These are phyloP conservation scores for Pelodytes ibericus DNA, from an alignment of 2,797 vertebrate species.

Conservation along the genomic window DNA sequence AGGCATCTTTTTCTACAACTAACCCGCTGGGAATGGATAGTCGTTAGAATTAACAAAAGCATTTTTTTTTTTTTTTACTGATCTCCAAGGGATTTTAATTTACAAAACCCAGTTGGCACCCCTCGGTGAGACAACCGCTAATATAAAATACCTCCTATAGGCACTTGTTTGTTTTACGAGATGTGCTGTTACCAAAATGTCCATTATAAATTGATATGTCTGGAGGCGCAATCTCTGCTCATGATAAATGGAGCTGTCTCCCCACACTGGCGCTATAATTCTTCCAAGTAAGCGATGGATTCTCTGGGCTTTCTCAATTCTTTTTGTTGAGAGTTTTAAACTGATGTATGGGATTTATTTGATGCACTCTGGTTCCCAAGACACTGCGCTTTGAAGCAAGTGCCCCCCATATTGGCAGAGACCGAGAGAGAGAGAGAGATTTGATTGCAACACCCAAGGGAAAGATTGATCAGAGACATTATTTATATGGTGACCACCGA, in stretches of 20 bases:
- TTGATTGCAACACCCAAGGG: too few relatives aligned
- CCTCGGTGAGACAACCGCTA: constrained; percentile 58
- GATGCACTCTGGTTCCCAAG: neutral
- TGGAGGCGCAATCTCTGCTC: neutral
- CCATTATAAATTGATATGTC: constrained; percentile 45
- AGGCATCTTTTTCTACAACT: neutral
- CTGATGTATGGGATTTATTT: neutral
- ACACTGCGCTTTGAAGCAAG: neutral
- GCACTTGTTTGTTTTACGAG: constrained; percentile 60
- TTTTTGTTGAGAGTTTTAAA: neutral
- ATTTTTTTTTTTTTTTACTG: constrained; percentile 64
- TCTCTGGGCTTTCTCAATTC: constrained; percentile 5
- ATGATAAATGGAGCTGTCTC: constrained; percentile 10
- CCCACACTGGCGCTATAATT: neutral
- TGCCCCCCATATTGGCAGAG: too few relatives aligned
- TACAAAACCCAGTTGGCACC: constrained; percentile 59
- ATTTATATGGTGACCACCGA: too few relatives aligned
- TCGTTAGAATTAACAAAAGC: constrained; percentile 60
- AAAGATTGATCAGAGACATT: too few relatives aligned
- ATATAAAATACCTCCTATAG: constrained; percentile 65
- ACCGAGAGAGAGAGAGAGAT: too few relatives aligned
- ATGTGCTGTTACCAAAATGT: constrained; percentile 36
- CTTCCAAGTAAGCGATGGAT: constrained; percentile 22
- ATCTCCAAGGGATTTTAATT: constrained; percentile 65
- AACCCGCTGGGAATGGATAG: constrained; percentile 38